Evolutionary conservation across 2,888 invertebrate genomes (phyloP), one percentile per base, ranked within the genome.

Genomic region (Hedya salicella): DNA sequence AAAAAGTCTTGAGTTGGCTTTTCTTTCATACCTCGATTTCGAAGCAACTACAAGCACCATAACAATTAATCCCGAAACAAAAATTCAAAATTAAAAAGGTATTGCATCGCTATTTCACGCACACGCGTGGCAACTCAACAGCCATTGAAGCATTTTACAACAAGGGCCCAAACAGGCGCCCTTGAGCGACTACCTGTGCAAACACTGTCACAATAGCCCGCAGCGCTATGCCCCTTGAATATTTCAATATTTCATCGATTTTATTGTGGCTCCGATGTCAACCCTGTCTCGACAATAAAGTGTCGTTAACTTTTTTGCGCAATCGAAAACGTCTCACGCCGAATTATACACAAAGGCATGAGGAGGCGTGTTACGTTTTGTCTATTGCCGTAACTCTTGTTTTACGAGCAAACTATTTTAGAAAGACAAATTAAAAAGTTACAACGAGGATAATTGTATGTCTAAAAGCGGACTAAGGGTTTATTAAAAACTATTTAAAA

Each of bases 191-290:
- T 91, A 90, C 90, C 90, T 90, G 90, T 88, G 82, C 86, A 76
- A 81, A 80, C 78, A 70, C 56, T 77, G 80, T 78, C 78, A 85
- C 85, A 85, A 85, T 82, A 83, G 84, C 63, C 78, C 81, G 80
- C 78, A 80, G 79, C 76, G 81, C 85, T 85, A 86, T 89, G 89
- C 81, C 88, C 88, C 85, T 83, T 81, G 84, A 86, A 92, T 92
- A 91, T 89, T 89, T 92, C 91, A 86, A 92, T 92, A 91, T 89
- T 89, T 92, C 91, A 92, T 91, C 88, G 89, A 91, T 91, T 92
- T 92, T 92, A 92, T 92, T 91, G 84, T 88, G 91, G 91, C 92
- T 89, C 92, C 91, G 78, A 86, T 91, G 92, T 91, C 91, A 91
- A 88, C 88, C 83, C 78, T 79, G 91, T 91, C 91, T 87, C 88